phyloP scores from a whole-genome alignment of 2,888 invertebrate species.

The Caenorhabditis sp. region DNA sequence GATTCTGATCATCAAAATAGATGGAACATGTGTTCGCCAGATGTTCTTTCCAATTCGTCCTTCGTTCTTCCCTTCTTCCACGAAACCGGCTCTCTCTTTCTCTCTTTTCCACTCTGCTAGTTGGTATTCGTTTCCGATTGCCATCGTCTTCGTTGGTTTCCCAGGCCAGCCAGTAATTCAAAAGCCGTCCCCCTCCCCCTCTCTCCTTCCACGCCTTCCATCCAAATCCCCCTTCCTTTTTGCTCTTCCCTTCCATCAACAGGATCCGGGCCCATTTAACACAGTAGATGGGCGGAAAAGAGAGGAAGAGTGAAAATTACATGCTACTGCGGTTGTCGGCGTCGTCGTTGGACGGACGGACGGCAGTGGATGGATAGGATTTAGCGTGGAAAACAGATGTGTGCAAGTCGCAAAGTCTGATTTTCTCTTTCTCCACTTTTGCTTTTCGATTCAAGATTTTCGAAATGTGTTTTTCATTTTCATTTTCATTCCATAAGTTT shows the following conservation, averaged over 20 bases:
- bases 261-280: constrained; percentile 16
- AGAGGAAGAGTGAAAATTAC: constrained; percentile 26
- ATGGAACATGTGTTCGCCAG: constrained; percentile 34
- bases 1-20: neutral
- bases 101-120: no score
- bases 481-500: no score
- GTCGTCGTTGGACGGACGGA: neutral
- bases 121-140: neutral
- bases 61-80: neutral
- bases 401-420: constrained; percentile 7
- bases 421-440: neutral
- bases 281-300: neutral
- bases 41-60: constrained; percentile 23
- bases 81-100: neutral
- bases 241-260: constrained; percentile 1
- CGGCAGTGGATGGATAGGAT: constrained; percentile 7
- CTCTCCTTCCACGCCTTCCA: neutral
- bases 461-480: no score
- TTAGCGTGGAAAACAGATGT: constrained; percentile 20
- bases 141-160: constrained; percentile 3
- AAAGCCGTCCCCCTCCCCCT: neutral
- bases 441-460: neutral
- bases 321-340: constrained; percentile 8
- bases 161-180: constrained; percentile 17
- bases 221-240: constrained; percentile 4